Evolutionary conservation across 2,797 vertebrate species (phyloP).

Genomic region (Okamejei kenojei): DNA sequence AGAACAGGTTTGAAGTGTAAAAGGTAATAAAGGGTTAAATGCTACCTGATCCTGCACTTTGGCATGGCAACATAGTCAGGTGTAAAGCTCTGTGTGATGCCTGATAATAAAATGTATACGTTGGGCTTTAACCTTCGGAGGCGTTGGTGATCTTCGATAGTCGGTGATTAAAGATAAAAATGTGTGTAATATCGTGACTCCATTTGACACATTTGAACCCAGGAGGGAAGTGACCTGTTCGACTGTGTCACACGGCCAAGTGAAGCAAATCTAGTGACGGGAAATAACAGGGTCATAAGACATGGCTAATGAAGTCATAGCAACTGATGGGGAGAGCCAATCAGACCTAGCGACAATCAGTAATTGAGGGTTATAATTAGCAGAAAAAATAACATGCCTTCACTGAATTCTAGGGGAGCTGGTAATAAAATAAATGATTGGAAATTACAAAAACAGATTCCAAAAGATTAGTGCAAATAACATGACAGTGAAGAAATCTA

Average conservation of each 20-base stretch:
- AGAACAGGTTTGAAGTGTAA: background rate
- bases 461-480: constrained; percentile 70
- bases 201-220: constrained; percentile 60
- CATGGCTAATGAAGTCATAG: constrained; percentile 73
- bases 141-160: constrained; percentile 52
- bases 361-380: constrained; percentile 75
- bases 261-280: constrained; percentile 66
- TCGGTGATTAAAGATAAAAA: constrained; percentile 46
- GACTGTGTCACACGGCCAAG: constrained; percentile 60
- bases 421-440: constrained; percentile 65
- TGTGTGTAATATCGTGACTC: constrained; percentile 40
- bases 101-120: background rate
- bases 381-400: constrained; percentile 67
- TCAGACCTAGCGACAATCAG: constrained; percentile 65
- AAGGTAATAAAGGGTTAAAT: constrained; percentile 17
- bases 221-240: constrained; percentile 60
- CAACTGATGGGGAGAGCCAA: constrained; percentile 65
- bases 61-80: background rate
- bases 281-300: constrained; percentile 77
- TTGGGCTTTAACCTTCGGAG: background rate
- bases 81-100: background rate
- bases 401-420: constrained; percentile 63
- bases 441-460: constrained; percentile 64
- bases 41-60: background rate
- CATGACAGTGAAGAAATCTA: constrained; percentile 69